phyloP scores from a whole-genome alignment of 2,113 vertebrate genomes.

The Delphinapterus leucas region DNA sequence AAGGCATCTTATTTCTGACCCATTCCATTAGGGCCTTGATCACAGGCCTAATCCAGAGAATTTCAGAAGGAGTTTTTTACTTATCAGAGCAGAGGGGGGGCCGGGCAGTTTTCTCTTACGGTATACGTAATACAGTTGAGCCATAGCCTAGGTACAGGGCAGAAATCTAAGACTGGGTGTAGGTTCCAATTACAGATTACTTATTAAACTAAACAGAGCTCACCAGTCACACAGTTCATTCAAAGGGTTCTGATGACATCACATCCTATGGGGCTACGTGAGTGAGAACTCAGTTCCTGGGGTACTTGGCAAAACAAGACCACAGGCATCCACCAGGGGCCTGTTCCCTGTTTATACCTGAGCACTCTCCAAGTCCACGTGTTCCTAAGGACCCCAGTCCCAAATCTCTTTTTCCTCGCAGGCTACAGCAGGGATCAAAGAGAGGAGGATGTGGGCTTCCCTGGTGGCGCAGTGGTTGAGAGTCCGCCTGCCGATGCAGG shows the following conservation, averaged over 20 bases:
- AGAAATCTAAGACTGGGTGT: not conserved
- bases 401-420: not conserved
- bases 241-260: not conserved
- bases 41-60: not conserved
- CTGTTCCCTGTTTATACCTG: not conserved
- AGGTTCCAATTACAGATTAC: not conserved
- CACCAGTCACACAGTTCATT: not conserved
- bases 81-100: not conserved
- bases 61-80: not conserved
- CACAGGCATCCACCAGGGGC: rapidly evolving
- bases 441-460: not conserved
- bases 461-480: too few relatives aligned
- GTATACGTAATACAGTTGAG: not conserved
- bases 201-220: not conserved
- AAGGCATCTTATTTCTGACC: not conserved
- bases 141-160: not conserved
- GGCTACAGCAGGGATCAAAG: not conserved
- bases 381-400: not conserved
- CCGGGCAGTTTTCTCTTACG: not conserved
- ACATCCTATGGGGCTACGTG: not conserved
- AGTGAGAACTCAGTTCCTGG: not conserved
- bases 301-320: not conserved
- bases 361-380: not conserved
- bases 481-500: too few relatives aligned
- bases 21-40: not conserved